Base-by-base conservation (phyloP, 2,797 vertebrate species). In the Hyperoplus immaculatus region DNA sequence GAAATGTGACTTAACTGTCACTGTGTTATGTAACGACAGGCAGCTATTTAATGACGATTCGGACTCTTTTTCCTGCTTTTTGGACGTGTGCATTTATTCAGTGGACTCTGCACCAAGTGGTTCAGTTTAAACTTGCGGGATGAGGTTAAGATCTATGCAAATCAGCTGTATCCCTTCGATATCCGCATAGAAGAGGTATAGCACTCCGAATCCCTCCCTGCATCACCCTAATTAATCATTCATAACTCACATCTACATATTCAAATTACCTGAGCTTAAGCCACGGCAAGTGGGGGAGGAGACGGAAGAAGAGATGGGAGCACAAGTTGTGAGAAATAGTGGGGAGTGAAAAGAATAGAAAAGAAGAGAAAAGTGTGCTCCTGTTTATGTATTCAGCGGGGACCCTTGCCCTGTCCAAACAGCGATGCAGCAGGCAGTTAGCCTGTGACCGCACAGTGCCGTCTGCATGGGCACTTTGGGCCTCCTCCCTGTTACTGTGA, bases 221-320 rank as follows among this genome's bases (percentile, higher is more conserved):
- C 75, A 87, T 93, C 90, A 76, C 43, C 72, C 80, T 91, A 89
- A 93, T 95, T 93, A 94, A 95, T 94, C 87, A 94, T 94, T 91
- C 92, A 95, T 92, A 81, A 69, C 45, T 81, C 70, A 78, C 60
- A 88, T 94, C 89, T 94, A 72, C 92, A 95, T 95, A 94, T 95
- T 94, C 86, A 93, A 94, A 94, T 94, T 75, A 88, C 81, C 77
- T 84, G 75, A 78, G 74, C 61, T 78, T 45, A 55, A 73, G 74
- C 58, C 66, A 81, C 62, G 60, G 77, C 50, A 76, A 51, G 64
- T 54, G 72, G 78, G 78, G 80, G 73, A 57, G 75, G 80, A 80
- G 78, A 73, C n/a, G 41, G 50, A 67, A 21, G 36, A 47, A 50
- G 53, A n/a, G 29, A 75, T 61, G 12, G 63, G 74, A 54, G 50